A percentile compares a stretch with the other conserved stretches of the same genome.
These are phyloP conservation scores for Sclerurus mexicanus DNA, from an alignment of 2,113 vertebrate species.

Conservation along the genomic window DNA sequence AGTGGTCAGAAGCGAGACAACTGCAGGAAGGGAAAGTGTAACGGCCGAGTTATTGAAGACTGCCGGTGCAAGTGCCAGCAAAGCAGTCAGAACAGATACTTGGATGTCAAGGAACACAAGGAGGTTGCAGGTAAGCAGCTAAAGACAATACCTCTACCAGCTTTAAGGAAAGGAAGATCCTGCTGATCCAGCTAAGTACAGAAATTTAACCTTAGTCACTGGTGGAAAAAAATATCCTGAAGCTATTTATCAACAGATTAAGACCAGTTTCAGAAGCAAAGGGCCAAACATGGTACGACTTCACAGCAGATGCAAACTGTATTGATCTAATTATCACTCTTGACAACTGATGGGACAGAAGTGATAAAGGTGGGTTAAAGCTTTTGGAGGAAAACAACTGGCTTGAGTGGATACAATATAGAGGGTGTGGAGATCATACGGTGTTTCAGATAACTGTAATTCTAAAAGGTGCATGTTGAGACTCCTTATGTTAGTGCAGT, in stretches of 20 bases:
- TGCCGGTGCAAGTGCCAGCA: background rate
- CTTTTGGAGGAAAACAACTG: background rate
- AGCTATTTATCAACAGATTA: background rate
- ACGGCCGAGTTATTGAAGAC: background rate
- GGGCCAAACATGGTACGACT: background rate
- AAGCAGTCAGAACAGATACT: background rate
- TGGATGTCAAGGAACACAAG: background rate
- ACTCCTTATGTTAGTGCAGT: background rate
- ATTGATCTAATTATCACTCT: background rate
- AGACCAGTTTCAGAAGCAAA: background rate
- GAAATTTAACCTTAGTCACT: background rate
- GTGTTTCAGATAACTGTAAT: background rate
- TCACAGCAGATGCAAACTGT: background rate
- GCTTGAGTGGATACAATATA: background rate
- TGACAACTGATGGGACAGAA: background rate
- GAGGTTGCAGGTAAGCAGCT: background rate
- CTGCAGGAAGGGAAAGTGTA: background rate
- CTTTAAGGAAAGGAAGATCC: background rate
- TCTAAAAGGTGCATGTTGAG: background rate
- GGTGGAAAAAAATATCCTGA: background rate
- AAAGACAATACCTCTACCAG: background rate
- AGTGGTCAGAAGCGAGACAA: background rate
- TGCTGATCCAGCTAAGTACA: background rate
- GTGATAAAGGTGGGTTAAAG: background rate
- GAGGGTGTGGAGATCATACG: background rate